Conservation (phyloP, 2,113 vertebrate genomes). For the Amphiprion ocellaris region DNA sequence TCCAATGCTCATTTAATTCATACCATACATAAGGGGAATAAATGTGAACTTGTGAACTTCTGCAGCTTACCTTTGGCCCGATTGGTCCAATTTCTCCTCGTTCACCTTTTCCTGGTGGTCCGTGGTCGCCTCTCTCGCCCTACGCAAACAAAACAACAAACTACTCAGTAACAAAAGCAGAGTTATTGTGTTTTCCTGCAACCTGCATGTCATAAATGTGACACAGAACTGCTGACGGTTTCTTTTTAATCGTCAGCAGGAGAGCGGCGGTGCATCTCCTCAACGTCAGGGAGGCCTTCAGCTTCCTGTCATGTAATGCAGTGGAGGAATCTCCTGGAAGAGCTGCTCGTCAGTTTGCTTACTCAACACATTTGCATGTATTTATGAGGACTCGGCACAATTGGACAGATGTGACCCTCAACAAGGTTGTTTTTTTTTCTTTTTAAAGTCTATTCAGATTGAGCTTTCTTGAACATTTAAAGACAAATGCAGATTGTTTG, state of each 20-base stretch:
- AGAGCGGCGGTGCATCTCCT: background rate
- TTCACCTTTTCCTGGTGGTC: constrained; percentile 92
- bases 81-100: constrained; percentile 89
- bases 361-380: constrained; percentile 23
- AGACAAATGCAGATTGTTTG: background rate
- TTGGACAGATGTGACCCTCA: background rate
- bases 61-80: constrained; percentile 91
- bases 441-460: background rate
- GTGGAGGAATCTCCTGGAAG: background rate
- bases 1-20: background rate
- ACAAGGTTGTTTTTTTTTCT: background rate
- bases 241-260: constrained; percentile 4
- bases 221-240: constrained; percentile 3
- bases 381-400: constrained; percentile 23
- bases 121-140: constrained; percentile 94
- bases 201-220: background rate
- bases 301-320: constrained; percentile 6
- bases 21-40: background rate
- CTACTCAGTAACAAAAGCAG: background rate
- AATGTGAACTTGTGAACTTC: background rate
- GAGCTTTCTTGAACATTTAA: background rate
- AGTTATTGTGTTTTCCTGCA: background rate
- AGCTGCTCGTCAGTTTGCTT: constrained; percentile 12
- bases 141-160: constrained; percentile 60
- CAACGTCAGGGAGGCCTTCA: background rate